Percentiles rank a stretch among this genome's conserved stretches.
These are phyloP conservation scores for Phaenicophaeus curvirostris DNA, from an alignment of 2,797 vertebrate genomes.

Conservation along the genomic window DNA sequence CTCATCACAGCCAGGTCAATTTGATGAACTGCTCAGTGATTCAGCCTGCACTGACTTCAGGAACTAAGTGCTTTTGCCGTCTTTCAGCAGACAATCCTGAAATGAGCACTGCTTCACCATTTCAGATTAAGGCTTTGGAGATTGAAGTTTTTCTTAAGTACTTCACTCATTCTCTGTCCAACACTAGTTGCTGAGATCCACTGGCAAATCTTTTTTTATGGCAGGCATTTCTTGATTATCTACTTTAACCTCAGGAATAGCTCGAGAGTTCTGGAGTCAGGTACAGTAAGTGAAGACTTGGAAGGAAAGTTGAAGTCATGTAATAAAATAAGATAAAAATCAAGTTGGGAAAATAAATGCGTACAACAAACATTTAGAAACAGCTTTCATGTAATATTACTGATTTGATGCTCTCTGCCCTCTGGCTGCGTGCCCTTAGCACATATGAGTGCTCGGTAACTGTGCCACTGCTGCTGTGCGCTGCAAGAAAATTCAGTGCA, in stretches of 20 bases:
- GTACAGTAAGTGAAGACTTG: not conserved
- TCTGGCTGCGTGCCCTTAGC: not conserved
- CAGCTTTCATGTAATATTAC: not conserved
- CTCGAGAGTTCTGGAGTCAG: not conserved
- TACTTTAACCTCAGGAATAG: not conserved
- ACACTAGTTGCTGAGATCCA: not conserved
- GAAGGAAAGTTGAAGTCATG: not conserved
- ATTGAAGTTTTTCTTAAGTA: not conserved
- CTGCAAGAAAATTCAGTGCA: not conserved
- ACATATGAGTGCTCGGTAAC: not conserved
- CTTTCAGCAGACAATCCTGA: not conserved
- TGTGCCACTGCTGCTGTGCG: not conserved
- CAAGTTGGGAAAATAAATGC: not conserved
- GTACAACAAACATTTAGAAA: not conserved
- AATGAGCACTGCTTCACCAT: not conserved
- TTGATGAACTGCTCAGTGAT: conserved; percentile 25
- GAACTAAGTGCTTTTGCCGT: not conserved
- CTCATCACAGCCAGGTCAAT: conserved; percentile 7
- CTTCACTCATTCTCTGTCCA: not conserved
- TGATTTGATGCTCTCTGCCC: not conserved
- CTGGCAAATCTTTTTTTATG: not conserved
- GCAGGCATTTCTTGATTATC: not conserved
- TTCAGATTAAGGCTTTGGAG: not conserved
- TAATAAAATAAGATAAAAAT: not conserved
- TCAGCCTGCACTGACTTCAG: not conserved